A percentile compares a stretch with the other conserved stretches of the same genome.
These are phyloP conservation scores for Danio kyathit DNA, from an alignment of 2,797 vertebrate species.

Conservation along the genomic window DNA sequence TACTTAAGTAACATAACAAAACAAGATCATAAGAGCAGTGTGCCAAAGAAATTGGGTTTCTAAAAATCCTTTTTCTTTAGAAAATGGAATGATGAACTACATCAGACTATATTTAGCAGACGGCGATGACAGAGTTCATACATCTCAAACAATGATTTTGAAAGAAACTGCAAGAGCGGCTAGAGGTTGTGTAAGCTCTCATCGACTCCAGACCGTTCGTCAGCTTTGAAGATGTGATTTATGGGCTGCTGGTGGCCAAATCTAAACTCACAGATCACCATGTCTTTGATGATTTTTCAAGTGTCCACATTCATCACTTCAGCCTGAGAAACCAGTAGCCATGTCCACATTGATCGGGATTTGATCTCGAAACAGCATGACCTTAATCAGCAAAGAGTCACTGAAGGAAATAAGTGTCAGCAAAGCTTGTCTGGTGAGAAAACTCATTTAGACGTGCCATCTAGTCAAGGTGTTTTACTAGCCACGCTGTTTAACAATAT, in stretches of 20 bases:
- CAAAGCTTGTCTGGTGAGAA: background rate
- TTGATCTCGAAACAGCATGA: conserved; percentile 5
- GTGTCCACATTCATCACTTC: conserved; percentile 32
- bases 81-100: background rate
- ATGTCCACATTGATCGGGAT: conserved; percentile 17
- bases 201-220: background rate
- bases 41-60: background rate
- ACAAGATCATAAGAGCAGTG: background rate
- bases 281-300: conserved; percentile 53
- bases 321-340: conserved; percentile 31
- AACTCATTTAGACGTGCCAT: background rate
- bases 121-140: background rate
- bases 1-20: background rate
- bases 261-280: conserved; percentile 25
- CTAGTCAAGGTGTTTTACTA: background rate
- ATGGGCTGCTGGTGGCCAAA: conserved; percentile 39
- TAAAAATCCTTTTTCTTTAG: background rate
- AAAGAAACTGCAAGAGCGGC: conserved; percentile 36
- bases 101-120: background rate
- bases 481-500: background rate
- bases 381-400: conserved; percentile 34
- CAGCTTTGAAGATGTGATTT: conserved; percentile 53
- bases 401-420: background rate
- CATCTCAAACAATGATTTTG: background rate
- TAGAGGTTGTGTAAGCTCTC: conserved; percentile 35